These are phyloP conservation scores for Urocynchramus pylzowi DNA, from an alignment of 2,113 vertebrate species.

Conservation along the genomic window DNA sequence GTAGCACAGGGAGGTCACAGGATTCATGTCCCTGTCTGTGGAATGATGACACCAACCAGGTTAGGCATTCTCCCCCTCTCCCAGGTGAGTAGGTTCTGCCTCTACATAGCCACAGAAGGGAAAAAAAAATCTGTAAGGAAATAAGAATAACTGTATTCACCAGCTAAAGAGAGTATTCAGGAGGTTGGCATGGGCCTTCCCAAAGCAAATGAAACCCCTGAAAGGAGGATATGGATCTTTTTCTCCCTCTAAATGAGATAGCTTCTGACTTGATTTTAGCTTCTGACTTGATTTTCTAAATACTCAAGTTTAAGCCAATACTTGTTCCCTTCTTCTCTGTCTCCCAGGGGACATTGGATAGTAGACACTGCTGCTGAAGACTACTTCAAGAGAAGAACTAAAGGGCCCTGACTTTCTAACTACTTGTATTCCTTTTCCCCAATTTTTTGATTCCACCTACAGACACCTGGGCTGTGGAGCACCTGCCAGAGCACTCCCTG, in stretches of 20 bases:
- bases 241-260: not conserved
- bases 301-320: not conserved
- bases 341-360: not conserved
- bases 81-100: not conserved
- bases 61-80: not conserved
- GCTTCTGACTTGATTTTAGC: not conserved
- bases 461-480: not conserved
- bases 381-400: not conserved
- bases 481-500: not conserved
- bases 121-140: not conserved
- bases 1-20: not conserved
- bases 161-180: not conserved
- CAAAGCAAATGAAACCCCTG: not conserved
- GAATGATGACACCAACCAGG: not conserved
- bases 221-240: not conserved
- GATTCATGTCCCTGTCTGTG: not conserved
- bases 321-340: not conserved
- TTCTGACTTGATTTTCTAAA: not conserved
- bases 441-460: not conserved
- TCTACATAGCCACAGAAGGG: not conserved
- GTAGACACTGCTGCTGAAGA: not conserved
- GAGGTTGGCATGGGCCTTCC: not conserved
- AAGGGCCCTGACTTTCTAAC: not conserved
- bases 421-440: not conserved
- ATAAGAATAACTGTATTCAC: not conserved